Percentiles rank a stretch among this genome's conserved stretches.
These are phyloP conservation scores for Myotis lucifugus DNA, from an alignment of 2,113 vertebrate species.

Conservation along the genomic window DNA sequence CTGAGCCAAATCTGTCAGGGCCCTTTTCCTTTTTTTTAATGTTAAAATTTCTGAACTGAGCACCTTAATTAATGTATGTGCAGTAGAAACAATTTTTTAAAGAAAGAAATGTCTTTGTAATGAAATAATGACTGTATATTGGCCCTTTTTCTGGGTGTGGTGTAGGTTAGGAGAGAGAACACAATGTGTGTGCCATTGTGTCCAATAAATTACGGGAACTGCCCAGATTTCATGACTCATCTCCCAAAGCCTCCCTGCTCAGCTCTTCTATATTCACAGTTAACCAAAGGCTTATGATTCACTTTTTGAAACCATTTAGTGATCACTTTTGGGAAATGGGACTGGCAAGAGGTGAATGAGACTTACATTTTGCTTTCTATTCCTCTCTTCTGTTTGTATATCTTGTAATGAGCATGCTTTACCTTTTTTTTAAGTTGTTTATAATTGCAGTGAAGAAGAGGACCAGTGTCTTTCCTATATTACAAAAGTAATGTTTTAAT, in stretches of 20 bases:
- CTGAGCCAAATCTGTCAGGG: too few species aligned
- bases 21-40: background rate
- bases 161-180: constrained; percentile 1
- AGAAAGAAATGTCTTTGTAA: constrained; percentile 57
- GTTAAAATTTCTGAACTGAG: constrained; percentile 13
- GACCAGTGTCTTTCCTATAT: background rate
- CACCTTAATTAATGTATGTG: constrained; percentile 22
- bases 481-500: constrained; percentile 4
- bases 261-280: background rate
- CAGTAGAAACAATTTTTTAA: background rate
- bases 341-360: background rate
- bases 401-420: constrained; percentile 8
- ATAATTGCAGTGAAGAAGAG: background rate
- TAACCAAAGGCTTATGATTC: constrained; percentile 44
- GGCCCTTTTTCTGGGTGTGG: constrained; percentile 39
- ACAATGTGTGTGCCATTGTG: constrained; percentile 49
- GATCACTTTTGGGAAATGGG: constrained; percentile 1
- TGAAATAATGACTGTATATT: constrained; percentile 45
- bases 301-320: constrained; percentile 52
- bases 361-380: background rate
- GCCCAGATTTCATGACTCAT: constrained; percentile 57
- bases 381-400: background rate
- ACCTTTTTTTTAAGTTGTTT: background rate
- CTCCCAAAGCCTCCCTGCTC: constrained; percentile 10
- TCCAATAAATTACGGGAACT: constrained; percentile 15